A percentile compares a stretch with the other conserved stretches of the same genome.
phyloP scores from a whole-genome alignment of 2,888 invertebrate genomes.

The Lasioglossum marginatum region DNA sequence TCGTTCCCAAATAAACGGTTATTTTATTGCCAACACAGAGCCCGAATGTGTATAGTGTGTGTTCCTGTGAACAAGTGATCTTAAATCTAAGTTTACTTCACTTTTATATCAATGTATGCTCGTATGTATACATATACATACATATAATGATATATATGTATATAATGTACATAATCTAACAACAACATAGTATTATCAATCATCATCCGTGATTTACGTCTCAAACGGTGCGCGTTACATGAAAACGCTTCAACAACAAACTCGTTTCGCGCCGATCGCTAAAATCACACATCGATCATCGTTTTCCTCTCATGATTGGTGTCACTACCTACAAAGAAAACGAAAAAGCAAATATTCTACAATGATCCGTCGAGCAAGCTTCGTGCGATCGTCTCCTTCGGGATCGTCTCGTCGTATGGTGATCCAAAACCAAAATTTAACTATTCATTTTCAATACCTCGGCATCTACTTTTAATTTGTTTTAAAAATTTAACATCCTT shows the following conservation, averaged over 20 bases:
- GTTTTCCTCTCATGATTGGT: slow-evolving; percentile 11
- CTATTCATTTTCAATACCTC: not conserved
- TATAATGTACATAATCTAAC: slow-evolving; percentile 81
- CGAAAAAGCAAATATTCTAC: not conserved
- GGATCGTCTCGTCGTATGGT: not conserved
- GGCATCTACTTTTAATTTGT: no score
- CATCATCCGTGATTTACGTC: slow-evolving; percentile 69
- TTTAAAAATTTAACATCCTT: not conserved
- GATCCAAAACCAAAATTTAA: not conserved
- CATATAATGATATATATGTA: slow-evolving; percentile 77
- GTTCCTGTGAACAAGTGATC: slow-evolving; percentile 67
- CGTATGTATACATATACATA: slow-evolving; percentile 75
- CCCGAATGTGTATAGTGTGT: slow-evolving; percentile 21
- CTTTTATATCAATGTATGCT: slow-evolving; percentile 79
- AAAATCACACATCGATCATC: slow-evolving; percentile 60
- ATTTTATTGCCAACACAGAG: not conserved
- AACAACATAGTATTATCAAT: slow-evolving; percentile 83
- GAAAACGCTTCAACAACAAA: slow-evolving; percentile 81
- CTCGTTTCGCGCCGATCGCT: slow-evolving; percentile 71
- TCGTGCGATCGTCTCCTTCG: slow-evolving; percentile 72
- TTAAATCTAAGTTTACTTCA: slow-evolving; percentile 76
- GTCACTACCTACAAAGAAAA: slow-evolving; percentile 16
- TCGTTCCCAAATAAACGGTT: slow-evolving; percentile 33
- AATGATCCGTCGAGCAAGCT: slow-evolving; percentile 74
- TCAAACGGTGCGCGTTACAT: slow-evolving; percentile 78